Evolutionary conservation across 2,797 vertebrate genomes (phyloP).

Genomic region (Numenius phaeopus): DNA sequence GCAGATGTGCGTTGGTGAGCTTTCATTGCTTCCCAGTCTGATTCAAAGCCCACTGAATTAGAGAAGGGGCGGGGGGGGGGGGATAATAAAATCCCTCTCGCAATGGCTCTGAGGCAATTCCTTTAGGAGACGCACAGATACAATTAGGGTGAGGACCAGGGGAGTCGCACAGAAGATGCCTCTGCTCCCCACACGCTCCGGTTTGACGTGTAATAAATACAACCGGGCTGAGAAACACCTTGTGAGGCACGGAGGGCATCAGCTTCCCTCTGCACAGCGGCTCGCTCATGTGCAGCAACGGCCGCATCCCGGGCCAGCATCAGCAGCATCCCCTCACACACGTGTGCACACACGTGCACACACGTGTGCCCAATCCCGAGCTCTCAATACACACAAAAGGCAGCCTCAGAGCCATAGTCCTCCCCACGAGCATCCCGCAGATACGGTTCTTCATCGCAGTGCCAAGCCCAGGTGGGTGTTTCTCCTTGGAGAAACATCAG

Average conservation of each 20-base stretch:
- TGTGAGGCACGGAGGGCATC: too few species aligned
- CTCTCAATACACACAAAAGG: background rate
- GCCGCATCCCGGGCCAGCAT: background rate
- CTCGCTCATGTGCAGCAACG: background rate
- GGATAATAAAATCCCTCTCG: background rate
- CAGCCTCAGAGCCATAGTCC: too few species aligned
- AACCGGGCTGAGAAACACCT: background rate
- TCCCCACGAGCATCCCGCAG: too few species aligned
- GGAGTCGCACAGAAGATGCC: background rate
- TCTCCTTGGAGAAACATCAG: background rate
- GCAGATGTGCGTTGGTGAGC: rapidly evolving
- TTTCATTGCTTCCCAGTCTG: background rate
- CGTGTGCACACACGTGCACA: rapidly evolving
- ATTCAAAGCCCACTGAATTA: background rate
- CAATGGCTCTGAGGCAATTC: background rate
- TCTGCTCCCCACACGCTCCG: background rate
- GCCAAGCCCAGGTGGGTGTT: rapidly evolving
- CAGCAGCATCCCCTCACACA: background rate
- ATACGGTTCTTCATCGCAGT: background rate
- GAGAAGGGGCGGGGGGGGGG: background rate
- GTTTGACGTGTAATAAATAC: background rate
- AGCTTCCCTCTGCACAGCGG: background rate
- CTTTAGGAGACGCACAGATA: background rate
- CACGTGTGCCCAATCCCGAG: rapidly evolving
- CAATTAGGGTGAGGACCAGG: rapidly evolving